phyloP scores from a whole-genome alignment of 1,140 invertebrate species.

The Apocrypta bakeri region DNA sequence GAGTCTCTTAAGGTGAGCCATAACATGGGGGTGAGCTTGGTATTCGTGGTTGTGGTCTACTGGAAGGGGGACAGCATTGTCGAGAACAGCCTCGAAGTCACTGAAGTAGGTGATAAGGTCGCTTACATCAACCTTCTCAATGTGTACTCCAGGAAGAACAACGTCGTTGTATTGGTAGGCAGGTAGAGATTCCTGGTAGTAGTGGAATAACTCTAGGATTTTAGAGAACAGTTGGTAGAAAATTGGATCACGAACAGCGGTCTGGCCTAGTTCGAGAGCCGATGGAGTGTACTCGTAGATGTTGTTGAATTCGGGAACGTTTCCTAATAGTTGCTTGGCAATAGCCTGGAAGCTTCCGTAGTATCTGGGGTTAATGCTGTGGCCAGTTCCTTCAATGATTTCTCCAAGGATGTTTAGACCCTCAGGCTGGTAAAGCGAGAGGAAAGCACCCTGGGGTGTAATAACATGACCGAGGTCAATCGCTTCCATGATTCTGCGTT shows the following conservation, averaged over 20 bases:
- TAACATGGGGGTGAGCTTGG: constrained; percentile 61
- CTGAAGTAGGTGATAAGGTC: constrained; percentile 79
- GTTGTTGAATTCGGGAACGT: constrained; percentile 60
- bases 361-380: constrained; percentile 73
- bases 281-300: constrained; percentile 71
- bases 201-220: constrained; percentile 72
- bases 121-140: constrained; percentile 78
- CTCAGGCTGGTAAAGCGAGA: constrained; percentile 69
- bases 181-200: constrained; percentile 76
- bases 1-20: constrained; percentile 71
- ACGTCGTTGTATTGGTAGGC: constrained; percentile 80
- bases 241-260: constrained; percentile 74
- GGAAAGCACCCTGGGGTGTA: constrained; percentile 67
- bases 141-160: constrained; percentile 77
- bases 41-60: constrained; percentile 58
- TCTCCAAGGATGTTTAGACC: constrained; percentile 74
- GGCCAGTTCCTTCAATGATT: constrained; percentile 71
- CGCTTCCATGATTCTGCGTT: constrained; percentile 78
- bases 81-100: constrained; percentile 75
- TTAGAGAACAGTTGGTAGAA: constrained; percentile 74
- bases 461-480: constrained; percentile 79
- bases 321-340: constrained; percentile 77
- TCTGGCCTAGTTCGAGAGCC: constrained; percentile 71
- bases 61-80: constrained; percentile 67
- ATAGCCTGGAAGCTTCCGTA: constrained; percentile 77